Conservation (phyloP, 1,140 invertebrate species). For the Drosophila insularis region DNA sequence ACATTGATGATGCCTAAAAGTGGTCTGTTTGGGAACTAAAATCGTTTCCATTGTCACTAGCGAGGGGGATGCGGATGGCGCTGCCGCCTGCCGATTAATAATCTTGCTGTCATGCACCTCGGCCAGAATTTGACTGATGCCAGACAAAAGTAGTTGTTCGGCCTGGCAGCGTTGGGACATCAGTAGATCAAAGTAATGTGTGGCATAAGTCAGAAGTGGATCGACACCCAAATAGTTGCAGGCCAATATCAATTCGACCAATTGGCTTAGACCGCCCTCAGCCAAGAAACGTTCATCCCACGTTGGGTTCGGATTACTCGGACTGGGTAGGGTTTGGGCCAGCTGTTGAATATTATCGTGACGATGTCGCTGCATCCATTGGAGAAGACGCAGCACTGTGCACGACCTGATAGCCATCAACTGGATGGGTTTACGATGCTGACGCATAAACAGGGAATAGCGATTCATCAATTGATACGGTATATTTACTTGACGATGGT, state of each 20-base stretch:
- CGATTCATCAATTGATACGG: conserved; percentile 28
- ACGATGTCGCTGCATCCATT: conserved; percentile 46
- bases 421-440: conserved; percentile 21
- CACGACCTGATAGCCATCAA: conserved; percentile 29
- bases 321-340: background rate
- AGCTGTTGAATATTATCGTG: conserved; percentile 12
- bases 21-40: background rate
- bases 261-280: conserved; percentile 21
- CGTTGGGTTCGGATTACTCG: background rate
- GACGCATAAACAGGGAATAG: conserved; percentile 20
- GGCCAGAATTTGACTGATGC: background rate
- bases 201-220: conserved; percentile 16
- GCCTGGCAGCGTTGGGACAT: conserved; percentile 11
- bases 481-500: conserved; percentile 31
- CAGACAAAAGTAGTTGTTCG: background rate
- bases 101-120: background rate
- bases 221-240: conserved; percentile 37
- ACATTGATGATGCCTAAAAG: background rate
- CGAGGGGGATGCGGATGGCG: background rate
- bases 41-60: background rate
- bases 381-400: conserved; percentile 26
- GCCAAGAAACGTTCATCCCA: conserved; percentile 33
- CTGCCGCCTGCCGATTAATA: background rate
- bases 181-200: conserved; percentile 20
- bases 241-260: conserved; percentile 43